Evolutionary conservation across 2,888 invertebrate genomes (phyloP).

Genomic region (Pyrocoelia pectoralis): DNA sequence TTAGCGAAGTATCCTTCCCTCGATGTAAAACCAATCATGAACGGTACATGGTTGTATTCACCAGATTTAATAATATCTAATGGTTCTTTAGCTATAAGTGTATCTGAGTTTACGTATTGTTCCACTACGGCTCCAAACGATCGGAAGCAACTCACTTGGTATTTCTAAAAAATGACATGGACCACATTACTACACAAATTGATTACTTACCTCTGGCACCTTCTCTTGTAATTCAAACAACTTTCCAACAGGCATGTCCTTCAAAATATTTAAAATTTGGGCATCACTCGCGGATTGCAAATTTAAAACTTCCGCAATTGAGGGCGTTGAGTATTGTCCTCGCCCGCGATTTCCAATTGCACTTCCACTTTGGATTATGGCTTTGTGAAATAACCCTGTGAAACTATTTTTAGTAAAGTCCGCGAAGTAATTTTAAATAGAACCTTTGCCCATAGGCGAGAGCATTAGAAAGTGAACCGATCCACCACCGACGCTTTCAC

Average conservation of each 20-base stretch:
- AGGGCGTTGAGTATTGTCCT: conserved; percentile 25
- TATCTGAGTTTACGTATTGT: conserved; percentile 38
- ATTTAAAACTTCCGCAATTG: conserved; percentile 18
- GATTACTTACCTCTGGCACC: conserved; percentile 15
- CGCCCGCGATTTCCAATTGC: conserved; percentile 42
- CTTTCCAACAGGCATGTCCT: conserved; percentile 10
- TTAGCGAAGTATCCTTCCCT: not conserved
- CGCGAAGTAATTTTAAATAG: not conserved
- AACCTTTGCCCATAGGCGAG: conserved; percentile 11
- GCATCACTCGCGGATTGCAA: conserved; percentile 6
- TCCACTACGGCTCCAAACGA: conserved; percentile 44
- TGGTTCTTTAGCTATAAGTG: conserved; percentile 50
- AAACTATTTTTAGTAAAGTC: not conserved
- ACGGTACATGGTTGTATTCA: conserved; percentile 52
- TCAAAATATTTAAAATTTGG: conserved; percentile 20
- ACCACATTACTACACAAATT: conserved; percentile 1
- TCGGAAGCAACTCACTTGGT: not conserved
- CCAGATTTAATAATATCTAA: conserved; percentile 48
- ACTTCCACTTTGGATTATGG: conserved; percentile 49
- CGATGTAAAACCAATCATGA: conserved; percentile 49
- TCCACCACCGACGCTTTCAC: conserved; percentile 21
- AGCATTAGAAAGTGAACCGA: conserved; percentile 15
- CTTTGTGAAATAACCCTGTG: conserved; percentile 35
- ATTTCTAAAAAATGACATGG: not conserved
- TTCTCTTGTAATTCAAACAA: conserved; percentile 14